phyloP scores from a whole-genome alignment of 92 coral and sea anemone genomes.

The Bergia sp. region DNA sequence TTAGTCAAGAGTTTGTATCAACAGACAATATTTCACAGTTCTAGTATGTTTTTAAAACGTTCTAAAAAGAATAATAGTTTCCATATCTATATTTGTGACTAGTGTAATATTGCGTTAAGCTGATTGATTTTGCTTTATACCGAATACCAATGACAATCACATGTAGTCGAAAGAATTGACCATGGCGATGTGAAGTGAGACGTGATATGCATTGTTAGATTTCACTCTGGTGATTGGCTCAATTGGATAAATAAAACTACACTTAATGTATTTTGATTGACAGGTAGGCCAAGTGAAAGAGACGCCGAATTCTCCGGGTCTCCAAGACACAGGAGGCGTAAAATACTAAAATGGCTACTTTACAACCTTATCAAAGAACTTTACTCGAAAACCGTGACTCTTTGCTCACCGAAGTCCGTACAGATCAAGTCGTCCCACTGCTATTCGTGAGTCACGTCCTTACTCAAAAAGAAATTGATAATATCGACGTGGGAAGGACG shows the following conservation, averaged over 20 bases:
- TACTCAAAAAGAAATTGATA: slow-evolving; percentile 75
- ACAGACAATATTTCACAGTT: too few species aligned
- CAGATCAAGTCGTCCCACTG: slow-evolving; percentile 74
- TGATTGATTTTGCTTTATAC: too few species aligned
- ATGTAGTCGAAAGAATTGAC: not conserved
- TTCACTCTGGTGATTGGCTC: slow-evolving; percentile 35
- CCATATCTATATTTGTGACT: too few species aligned
- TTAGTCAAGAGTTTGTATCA: too few species aligned
- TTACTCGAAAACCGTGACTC: slow-evolving; percentile 82
- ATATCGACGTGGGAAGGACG: slow-evolving; percentile 77
- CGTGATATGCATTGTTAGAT: slow-evolving; percentile 44
- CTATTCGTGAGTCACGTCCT: slow-evolving; percentile 68
- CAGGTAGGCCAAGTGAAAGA: slow-evolving; percentile 60
- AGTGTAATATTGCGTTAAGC: too few species aligned
- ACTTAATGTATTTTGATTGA: slow-evolving; percentile 70
- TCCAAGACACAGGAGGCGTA: slow-evolving; percentile 57
- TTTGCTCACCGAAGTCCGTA: slow-evolving; percentile 69
- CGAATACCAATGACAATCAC: too few species aligned
- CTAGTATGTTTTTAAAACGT: too few species aligned
- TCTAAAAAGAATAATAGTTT: too few species aligned
- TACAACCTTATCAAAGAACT: slow-evolving; percentile 76
- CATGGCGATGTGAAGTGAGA: slow-evolving; percentile 38
- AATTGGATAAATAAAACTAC: not conserved
- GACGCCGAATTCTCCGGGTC: slow-evolving; percentile 36
- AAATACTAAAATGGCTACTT: slow-evolving; percentile 76